phyloP scores from a whole-genome alignment of 2,113 vertebrate species.

The Elephas maximus region DNA sequence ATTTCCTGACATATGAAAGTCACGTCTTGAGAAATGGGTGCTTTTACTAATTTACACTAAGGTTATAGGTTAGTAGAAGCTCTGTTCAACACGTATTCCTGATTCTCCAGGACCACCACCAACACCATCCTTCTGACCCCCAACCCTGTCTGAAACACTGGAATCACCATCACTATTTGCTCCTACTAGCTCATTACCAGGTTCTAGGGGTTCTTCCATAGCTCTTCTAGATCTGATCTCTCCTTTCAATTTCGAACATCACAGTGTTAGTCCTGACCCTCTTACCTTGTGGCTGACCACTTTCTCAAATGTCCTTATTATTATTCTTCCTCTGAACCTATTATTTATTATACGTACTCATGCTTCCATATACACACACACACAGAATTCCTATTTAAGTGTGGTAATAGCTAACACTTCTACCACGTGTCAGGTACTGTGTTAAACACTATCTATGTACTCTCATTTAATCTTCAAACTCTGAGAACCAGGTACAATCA shows the following conservation, averaged over 20 bases:
- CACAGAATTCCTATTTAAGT: neutral
- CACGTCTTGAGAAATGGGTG: slow-evolving; percentile 42
- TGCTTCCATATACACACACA: neutral
- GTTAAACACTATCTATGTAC: neutral
- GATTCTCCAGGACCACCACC: slow-evolving; percentile 14
- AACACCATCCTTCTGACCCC: neutral
- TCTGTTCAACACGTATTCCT: neutral
- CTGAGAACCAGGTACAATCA: slow-evolving; percentile 32
- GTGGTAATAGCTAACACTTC: slow-evolving; percentile 8
- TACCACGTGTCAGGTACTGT: neutral
- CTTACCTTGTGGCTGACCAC: neutral
- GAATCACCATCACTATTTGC: slow-evolving; percentile 7
- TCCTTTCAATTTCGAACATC: neutral
- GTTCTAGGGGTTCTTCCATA: slow-evolving; percentile 16
- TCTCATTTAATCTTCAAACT: slow-evolving; percentile 43
- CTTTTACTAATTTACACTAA: slow-evolving; percentile 36
- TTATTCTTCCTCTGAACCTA: neutral
- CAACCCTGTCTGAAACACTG: neutral
- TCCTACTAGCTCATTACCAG: slow-evolving; percentile 30
- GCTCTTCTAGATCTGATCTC: neutral
- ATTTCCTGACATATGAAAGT: slow-evolving; percentile 4
- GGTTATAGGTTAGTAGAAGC: neutral
- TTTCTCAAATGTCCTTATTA: slow-evolving; percentile 52
- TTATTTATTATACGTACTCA: slow-evolving; percentile 1
- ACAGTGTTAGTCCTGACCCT: neutral